These are phyloP conservation scores for Mythimna impura DNA, from an alignment of 2,888 invertebrate species.

Conservation along the genomic window DNA sequence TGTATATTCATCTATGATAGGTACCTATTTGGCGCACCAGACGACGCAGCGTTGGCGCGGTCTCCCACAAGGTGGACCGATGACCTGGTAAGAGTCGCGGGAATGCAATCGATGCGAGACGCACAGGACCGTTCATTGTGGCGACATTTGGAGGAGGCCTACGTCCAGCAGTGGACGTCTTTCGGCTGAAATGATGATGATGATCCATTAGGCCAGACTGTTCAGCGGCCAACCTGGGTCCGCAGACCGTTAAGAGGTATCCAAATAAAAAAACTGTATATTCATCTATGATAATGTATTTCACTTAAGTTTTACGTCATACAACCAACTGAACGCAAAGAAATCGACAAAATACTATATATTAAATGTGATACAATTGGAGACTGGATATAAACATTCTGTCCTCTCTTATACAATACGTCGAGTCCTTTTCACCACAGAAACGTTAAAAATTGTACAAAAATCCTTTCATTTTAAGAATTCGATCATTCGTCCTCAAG, in stretches of 20 bases:
- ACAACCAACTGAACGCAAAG: constrained; percentile 54
- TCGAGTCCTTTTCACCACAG: constrained; percentile 8
- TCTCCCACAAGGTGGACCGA: no score
- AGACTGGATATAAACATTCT: constrained; percentile 15
- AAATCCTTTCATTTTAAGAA: neutral
- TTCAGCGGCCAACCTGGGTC: no score
- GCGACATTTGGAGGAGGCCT: no score
- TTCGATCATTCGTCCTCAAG: neutral
- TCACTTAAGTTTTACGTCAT: constrained; percentile 73
- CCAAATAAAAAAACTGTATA: constrained; percentile 3
- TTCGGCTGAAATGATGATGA: no score
- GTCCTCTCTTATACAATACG: constrained; percentile 22
- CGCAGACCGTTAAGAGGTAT: no score
- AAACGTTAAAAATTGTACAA: neutral
- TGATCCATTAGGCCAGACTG: no score
- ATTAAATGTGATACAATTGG: constrained; percentile 41
- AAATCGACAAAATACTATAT: constrained; percentile 45
- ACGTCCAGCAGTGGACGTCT: no score
- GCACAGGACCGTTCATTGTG: no score
- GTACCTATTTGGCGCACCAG: no score
- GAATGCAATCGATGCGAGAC: no score
- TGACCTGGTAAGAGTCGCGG: no score
- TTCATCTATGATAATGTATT: constrained; percentile 76
- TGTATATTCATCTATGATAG: constrained; percentile 68
- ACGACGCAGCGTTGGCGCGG: no score